phyloP scores from a whole-genome alignment of 2,113 vertebrate species.

The Theropithecus gelada region DNA sequence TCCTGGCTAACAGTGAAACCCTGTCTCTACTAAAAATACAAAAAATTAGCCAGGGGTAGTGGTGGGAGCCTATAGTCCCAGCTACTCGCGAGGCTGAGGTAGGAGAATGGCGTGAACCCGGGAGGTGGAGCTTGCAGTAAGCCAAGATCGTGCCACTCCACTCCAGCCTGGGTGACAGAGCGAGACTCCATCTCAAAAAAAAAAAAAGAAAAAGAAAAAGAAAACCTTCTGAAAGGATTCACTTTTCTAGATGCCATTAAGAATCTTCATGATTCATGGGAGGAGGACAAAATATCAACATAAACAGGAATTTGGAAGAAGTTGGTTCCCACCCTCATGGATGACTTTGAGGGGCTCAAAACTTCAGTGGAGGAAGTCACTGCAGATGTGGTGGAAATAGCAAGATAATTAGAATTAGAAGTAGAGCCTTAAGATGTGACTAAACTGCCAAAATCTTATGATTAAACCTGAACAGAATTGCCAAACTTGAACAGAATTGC shows the following conservation, averaged over 20 bases:
- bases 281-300: neutral
- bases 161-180: too few species aligned
- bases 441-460: neutral
- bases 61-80: too few species aligned
- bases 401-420: neutral
- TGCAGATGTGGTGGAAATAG: neutral
- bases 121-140: too few species aligned
- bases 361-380: neutral
- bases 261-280: neutral
- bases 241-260: neutral
- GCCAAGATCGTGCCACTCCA: too few species aligned
- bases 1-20: too few species aligned
- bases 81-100: too few species aligned
- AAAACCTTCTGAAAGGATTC: neutral
- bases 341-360: neutral
- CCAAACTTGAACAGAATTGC: neutral
- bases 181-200: too few species aligned
- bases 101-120: too few species aligned
- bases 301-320: neutral
- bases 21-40: too few species aligned
- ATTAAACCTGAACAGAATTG: neutral
- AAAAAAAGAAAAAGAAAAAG: too few species aligned
- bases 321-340: neutral
- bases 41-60: too few species aligned
- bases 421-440: neutral